Base-by-base conservation (phyloP, 1,140 invertebrate species). In the Tribolium madens region DNA sequence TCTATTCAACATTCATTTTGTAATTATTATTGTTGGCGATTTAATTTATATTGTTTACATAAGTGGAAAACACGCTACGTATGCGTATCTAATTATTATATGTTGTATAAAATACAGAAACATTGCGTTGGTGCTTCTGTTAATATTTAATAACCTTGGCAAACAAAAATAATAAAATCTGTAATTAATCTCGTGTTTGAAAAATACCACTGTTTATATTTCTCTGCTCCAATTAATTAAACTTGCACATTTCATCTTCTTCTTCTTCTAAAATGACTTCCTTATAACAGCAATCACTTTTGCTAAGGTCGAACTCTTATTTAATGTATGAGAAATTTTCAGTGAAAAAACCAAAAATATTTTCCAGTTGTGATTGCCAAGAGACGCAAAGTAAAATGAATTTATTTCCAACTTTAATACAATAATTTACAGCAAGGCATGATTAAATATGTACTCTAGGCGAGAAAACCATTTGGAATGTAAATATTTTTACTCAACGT, bases 401-500 rank as follows among this genome's bases (percentile, higher is more conserved):
- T 75, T 75, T 68, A 75, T 75, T 75, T 69, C 57, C 73, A 64
- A 75, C 57, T 68, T 64, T 75, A 75, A 75, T 75, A 48, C 73
- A 68, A 75, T 75, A 75, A 75, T 75, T 75, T 75, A 75, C 53
- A 75, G 57, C 73, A 69, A 68, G 52, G 53, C 73, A 47, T 48
- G 73, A 75, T 75, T 75, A 75, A 75, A 75, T 75, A 68, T 75
- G 73, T 75, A 68, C 52, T 75, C 52, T 75, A 75, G 52, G 73
- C 73, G 73, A 52, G 21, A 69, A 52, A 69, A 64, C 73, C 73
- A 75, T 75, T 75, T 75, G 73, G 60, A 75, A 75, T 75, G 73
- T 75, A 75, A 75, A 75, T 75, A 75, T 75, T 75, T 75, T 75
- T 75, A 75, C 42, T 69, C 73, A 47, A 31, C 53, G 73, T 48